Evolutionary conservation across 2,113 vertebrate species (phyloP).

Genomic region (Malurus melanocephalus): DNA sequence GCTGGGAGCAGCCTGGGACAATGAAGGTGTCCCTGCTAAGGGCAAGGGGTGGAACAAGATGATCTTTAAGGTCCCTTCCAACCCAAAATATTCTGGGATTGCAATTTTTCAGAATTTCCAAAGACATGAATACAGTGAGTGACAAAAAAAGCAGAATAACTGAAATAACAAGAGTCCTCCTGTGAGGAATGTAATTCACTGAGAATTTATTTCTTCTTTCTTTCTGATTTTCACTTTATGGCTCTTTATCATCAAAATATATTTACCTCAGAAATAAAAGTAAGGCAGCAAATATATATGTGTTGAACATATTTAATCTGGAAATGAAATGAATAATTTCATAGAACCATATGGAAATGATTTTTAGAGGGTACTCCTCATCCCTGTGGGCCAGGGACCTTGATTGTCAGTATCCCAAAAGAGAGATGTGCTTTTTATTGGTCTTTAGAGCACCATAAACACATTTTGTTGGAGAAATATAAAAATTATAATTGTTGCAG

Average conservation of each 20-base stretch:
- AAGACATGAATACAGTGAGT: not conserved
- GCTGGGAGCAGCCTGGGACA: not conserved
- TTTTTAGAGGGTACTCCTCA: not conserved
- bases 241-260: not conserved
- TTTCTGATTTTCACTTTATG: not conserved
- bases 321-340: not conserved
- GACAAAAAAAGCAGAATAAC: not conserved
- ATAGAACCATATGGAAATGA: not conserved
- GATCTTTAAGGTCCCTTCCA: not conserved
- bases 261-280: not conserved
- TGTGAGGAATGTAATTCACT: not conserved
- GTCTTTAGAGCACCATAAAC: not conserved
- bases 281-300: not conserved
- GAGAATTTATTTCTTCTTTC: not conserved
- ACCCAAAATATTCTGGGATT: not conserved
- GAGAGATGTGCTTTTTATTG: not conserved
- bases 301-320: not conserved
- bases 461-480: not conserved
- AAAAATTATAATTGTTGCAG: not conserved
- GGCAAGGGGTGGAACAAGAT: accelerated
- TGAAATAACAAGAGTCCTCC: not conserved
- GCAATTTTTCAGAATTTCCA: not conserved
- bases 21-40: not conserved
- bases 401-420: not conserved
- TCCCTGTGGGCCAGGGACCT: not conserved